A percentile compares a stretch with the other conserved stretches of the same genome.
These are phyloP conservation scores for Cephalopholis sonnerati DNA, from an alignment of 2,113 vertebrate genomes.

Conservation along the genomic window DNA sequence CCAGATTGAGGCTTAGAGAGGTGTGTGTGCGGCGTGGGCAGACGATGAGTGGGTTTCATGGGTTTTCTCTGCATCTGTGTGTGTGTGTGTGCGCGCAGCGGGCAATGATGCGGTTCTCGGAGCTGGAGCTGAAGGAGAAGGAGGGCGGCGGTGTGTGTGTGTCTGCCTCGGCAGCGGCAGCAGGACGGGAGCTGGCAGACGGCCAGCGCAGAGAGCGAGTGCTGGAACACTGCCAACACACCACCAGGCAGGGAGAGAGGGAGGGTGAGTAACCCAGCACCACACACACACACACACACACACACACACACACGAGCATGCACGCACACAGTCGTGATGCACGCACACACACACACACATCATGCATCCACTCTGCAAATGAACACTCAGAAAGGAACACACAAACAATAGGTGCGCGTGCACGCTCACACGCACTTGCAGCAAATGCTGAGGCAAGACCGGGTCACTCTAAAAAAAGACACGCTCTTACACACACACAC, in stretches of 20 bases:
- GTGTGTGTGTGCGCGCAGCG: constrained; percentile 87
- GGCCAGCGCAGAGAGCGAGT: constrained; percentile 90
- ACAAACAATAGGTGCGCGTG: constrained; percentile 64
- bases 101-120: constrained; percentile 99
- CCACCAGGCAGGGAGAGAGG: constrained; percentile 80
- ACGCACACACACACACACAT: constrained; percentile 19
- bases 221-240: constrained; percentile 91
- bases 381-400: constrained; percentile 52
- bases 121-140: constrained; percentile 98
- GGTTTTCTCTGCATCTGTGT: constrained; percentile 83
- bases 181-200: constrained; percentile 92
- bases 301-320: constrained; percentile 19
- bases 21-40: constrained; percentile 62
- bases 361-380: constrained; percentile 44
- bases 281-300: constrained; percentile 35
- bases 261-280: constrained; percentile 80
- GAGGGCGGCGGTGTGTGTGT: constrained; percentile 88
- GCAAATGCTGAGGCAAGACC: constrained; percentile 73
- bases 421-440: constrained; percentile 65
- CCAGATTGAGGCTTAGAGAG: constrained; percentile 80
- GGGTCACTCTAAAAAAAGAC: constrained; percentile 73
- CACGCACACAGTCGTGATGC: constrained; percentile 11
- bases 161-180: constrained; percentile 73
- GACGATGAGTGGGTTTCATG: constrained; percentile 84
- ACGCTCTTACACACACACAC: constrained; percentile 28